Percentiles rank a stretch among this genome's conserved stretches.
phyloP scores from a whole-genome alignment of 2,888 invertebrate genomes.

The Venusia cambrica region DNA sequence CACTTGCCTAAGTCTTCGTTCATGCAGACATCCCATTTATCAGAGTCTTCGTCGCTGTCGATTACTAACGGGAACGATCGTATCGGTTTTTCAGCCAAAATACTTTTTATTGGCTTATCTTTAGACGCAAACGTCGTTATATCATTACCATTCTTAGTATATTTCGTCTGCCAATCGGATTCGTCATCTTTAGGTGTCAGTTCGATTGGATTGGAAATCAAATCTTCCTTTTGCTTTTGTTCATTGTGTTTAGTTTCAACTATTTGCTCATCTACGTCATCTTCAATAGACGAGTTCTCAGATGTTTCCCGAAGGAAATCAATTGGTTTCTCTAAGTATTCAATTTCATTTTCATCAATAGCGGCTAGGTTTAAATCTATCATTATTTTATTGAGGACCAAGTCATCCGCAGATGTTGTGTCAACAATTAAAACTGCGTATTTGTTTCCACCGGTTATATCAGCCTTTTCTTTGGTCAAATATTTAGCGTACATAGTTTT shows the following conservation, averaged over 20 bases:
- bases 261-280: constrained; percentile 9
- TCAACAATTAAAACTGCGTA: constrained; percentile 76
- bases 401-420: constrained; percentile 54
- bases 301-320: constrained; percentile 26
- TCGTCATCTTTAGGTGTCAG: constrained; percentile 3
- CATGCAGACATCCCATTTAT: constrained; percentile 49
- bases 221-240: no score
- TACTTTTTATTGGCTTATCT: constrained; percentile 13
- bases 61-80: constrained; percentile 52
- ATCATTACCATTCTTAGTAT: not conserved
- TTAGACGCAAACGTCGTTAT: not conserved
- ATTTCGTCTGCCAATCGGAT: constrained; percentile 6
- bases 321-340: constrained; percentile 42
- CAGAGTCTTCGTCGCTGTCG: constrained; percentile 40
- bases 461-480: constrained; percentile 55
- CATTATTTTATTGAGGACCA: constrained; percentile 72
- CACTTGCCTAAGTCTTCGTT: constrained; percentile 31
- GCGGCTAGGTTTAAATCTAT: constrained; percentile 72
- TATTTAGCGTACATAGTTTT: constrained; percentile 68
- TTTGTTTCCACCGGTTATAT: constrained; percentile 61
- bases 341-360: constrained; percentile 44
- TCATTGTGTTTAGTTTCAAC: not conserved
- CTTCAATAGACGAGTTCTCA: constrained; percentile 25
- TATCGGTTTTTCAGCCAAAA: constrained; percentile 37
- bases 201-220: constrained; percentile 11